Evolutionary conservation across 2,113 vertebrate genomes (phyloP), one percentile per base, ranked within the genome.

Genomic region (Rhabdomys dilectus): DNA sequence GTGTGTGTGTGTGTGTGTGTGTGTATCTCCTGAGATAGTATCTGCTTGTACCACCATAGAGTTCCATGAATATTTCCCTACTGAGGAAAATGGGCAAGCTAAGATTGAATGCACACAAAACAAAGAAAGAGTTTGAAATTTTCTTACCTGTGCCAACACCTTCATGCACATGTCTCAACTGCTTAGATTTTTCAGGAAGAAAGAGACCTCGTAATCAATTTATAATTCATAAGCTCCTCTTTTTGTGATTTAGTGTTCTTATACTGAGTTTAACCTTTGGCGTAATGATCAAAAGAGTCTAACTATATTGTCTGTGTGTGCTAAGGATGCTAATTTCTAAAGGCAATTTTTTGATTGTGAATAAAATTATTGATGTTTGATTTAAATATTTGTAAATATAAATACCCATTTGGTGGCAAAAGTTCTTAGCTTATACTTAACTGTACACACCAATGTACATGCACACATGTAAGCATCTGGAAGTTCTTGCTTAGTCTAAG

Each of bases 161-260:
- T 91, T 89, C 2, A 88, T 12, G 53, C 45, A 1, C 1, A 58
- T n/a, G 13, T 53, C 22, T 72, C 24, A 56, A 36, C 10, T 84
- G n/a, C 56, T 94, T 60, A 56, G n/a, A 89, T 78, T 89, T 78
- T 82, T 0, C n/a, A 34, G 7, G 42, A 95, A 5, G 12, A 91
- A 22, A 73, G 19, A 78, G 8, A 42, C 45, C 13, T 68, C 6
- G 34, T 70, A 8, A 84, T 64, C 13, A 64, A 91, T 45, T 89
- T 77, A 86, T n/a, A 64, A 81, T 95, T 76, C 16, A 29, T n/a
- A 80, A 64, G 48, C 53, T 92, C 2, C 10, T 93, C 36, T 82
- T 4, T 15, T 77, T 56, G 36, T 85, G 78, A 94, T 72, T 3
- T 16, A 42, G n/a, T 78, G 8, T 13, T 81, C 45, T 39, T 39